Base-by-base conservation (phyloP, 1,140 invertebrate genomes). In the Latrodectus geometricus region DNA sequence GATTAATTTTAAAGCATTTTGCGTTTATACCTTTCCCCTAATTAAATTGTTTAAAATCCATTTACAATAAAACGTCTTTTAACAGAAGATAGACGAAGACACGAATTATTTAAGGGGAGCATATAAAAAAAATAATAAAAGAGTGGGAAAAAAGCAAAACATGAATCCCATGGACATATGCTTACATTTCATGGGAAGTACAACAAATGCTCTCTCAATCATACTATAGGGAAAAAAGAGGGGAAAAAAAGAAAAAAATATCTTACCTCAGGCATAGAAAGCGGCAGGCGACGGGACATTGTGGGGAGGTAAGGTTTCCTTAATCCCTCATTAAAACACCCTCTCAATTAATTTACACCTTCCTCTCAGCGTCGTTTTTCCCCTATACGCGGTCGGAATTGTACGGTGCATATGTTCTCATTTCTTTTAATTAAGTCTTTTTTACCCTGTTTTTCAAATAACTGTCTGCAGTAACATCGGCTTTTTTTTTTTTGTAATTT, bases 271-370 rank as follows among this genome's bases (percentile, higher is more conserved):
- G 35, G 35, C 35, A 35, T 35, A 35, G 35, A 35, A 35, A 35
- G 35, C 35, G 35, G 35, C 35, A 35, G 35, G 35, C 35, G 35
- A 35, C 35, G 35, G 2, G 2, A 35, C 35, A 35, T 35, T 35
- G 35, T 35, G 35, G 35, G 35, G 35, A 3, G 35, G 35, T 35
- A 35, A 20, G 17, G 15, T 23, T 70, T 50, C 20, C 12, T 35
- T 74, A 14, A 17, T 11, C 15, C 14, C 72, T 74, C 72, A 74
- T 74, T 74, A 74, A 74, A 74, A 74, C 23, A 74, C 9, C 72
- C 72, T 50, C 48, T 74, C 72, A 74, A 74, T 74, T 74, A 74
- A 74, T 74, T 74, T 74, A 74, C 72, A 74, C 49, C 68, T 70
- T 70, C 23, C 23, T 70, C 23, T 70, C 12, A 65, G 61, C 7